Evolutionary conservation across 2,888 invertebrate species (phyloP), one percentile per base, ranked within the genome.

Genomic region (Dasysyrphus tricinctus): DNA sequence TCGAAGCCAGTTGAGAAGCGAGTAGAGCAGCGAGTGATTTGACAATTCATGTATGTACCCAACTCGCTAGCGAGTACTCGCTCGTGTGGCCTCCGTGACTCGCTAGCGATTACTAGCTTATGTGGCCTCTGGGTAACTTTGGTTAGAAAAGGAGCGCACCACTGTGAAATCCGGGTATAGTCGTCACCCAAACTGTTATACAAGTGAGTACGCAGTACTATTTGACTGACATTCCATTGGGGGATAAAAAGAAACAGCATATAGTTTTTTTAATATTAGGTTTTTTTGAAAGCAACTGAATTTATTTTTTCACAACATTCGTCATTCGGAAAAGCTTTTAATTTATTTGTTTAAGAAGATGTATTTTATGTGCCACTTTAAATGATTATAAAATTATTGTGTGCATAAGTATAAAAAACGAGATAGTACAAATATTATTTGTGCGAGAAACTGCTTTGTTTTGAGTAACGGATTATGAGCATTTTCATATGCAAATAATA

Each of bases 201-300:
- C 69, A 80, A 76, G 67, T 61, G 76, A 84, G 42, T 73, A 78
- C 61, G 61, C 78, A 37, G n/a, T 39, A 42, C 19, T 57, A 12
- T 47, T 77, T 85, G 84, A 85, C 84, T 85, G 84, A 85, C 84
- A 69, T 69, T 61, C 69, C n/a, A 32, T 44, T 49, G 56, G 59
- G 57, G 1, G 69, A 65, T 57, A 56, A 69, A 80, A 84, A 73
- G 76, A 57, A 77, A 84, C 54, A 59, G 67, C 49, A 51, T 42
- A 34, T 42, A 42, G 16, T 49, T 37, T 29, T 37, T 72, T 14
- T 14, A 29, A 32, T 54, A 65, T 70, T 32, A 65, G 32, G 59
- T 59, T 12, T 24, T 32, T 84, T 85, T 80, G 59, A 85, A 85
- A 85, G 84, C 84, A 85, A 85, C 84, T 63, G 80, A 85, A 56